Evolutionary conservation across 1,140 invertebrate genomes (phyloP).

Genomic region (Trachymyrmex septentrionalis): DNA sequence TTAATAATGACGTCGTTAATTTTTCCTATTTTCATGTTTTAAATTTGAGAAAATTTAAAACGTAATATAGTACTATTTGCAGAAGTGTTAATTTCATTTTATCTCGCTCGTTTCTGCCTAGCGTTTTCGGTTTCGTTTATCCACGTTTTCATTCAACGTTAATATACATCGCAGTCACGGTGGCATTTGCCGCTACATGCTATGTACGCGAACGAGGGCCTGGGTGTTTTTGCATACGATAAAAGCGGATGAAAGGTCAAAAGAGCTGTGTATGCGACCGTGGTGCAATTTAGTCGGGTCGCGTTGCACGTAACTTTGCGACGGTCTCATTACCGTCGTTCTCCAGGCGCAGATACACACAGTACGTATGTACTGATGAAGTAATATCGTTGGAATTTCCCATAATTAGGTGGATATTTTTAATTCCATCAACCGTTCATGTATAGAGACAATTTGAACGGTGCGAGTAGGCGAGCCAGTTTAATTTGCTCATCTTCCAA

Average conservation of each 20-base stretch:
- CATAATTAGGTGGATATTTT: neutral
- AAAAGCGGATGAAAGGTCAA: constrained; percentile 56
- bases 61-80: too few species aligned
- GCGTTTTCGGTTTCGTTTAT: neutral
- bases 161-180: constrained; percentile 12
- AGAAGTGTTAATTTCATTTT: neutral
- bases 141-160: constrained; percentile 9
- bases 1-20: too few species aligned
- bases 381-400: constrained; percentile 3
- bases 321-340: constrained; percentile 25
- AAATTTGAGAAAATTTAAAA: too few species aligned
- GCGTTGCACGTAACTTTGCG: constrained; percentile 50
- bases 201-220: neutral
- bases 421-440: neutral
- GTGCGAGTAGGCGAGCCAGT: neutral
- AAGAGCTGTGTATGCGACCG: constrained; percentile 33
- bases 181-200: constrained; percentile 28
- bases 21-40: too few species aligned
- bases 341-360: neutral
- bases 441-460: neutral
- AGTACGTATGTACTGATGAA: constrained; percentile 12
- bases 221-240: constrained; percentile 50
- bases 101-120: neutral
- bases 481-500: neutral
- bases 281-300: constrained; percentile 40